Evolutionary conservation across 2,888 invertebrate species (phyloP).

Genomic region (Calameuta filiformis): DNA sequence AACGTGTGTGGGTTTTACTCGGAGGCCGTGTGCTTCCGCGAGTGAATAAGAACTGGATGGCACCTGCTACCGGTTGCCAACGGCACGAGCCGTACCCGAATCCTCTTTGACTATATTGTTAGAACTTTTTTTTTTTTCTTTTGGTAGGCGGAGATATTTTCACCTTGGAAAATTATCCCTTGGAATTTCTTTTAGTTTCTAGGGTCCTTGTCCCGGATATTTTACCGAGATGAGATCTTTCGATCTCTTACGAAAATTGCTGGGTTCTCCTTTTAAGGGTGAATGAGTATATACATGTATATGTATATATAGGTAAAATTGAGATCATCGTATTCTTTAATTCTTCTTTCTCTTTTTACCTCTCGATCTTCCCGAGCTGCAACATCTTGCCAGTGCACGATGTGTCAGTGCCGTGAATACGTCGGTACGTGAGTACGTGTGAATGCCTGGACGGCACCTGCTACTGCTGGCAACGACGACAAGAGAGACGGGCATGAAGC

Average conservation of each 20-base stretch:
- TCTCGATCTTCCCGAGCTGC: not conserved
- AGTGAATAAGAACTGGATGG: conserved; percentile 9
- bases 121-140: not conserved
- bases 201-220: not conserved
- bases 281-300: not conserved
- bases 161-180: not conserved
- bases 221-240: not conserved
- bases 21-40: not conserved
- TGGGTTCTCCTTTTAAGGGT: not conserved
- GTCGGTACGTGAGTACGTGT: conserved; percentile 35
- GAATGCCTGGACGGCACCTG: conserved; percentile 57
- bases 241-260: not conserved
- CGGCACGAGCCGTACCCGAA: conserved; percentile 16
- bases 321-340: conserved; percentile 8
- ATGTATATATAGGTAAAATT: not conserved
- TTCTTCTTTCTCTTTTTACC: conserved; percentile 6
- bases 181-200: not conserved
- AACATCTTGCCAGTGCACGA: not conserved
- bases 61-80: conserved; percentile 22
- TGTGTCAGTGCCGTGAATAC: conserved; percentile 6
- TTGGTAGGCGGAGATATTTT: not conserved
- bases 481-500: conserved; percentile 46
- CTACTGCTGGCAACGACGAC: conserved; percentile 37
- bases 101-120: not conserved
- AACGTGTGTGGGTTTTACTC: not conserved